phyloP scores from a whole-genome alignment of 2,113 vertebrate genomes.

The Picathartes gymnocephalus region DNA sequence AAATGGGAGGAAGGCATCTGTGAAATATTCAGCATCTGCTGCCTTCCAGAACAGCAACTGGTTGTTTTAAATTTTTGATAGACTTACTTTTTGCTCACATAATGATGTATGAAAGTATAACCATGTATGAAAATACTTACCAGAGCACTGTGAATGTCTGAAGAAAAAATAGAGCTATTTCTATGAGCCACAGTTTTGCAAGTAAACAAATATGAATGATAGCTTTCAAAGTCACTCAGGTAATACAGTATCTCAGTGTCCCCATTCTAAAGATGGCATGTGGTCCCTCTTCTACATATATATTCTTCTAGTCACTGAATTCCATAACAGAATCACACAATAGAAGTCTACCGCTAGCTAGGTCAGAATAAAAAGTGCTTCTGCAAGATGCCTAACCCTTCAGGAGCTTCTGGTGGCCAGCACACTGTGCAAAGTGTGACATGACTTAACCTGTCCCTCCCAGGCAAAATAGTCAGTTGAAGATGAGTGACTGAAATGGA shows the following conservation, averaged over 20 bases:
- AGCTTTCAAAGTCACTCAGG: not conserved
- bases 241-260: not conserved
- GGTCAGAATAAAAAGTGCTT: not conserved
- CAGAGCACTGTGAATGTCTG: conserved; percentile 14
- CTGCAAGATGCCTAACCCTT: not conserved
- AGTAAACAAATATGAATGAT: not conserved
- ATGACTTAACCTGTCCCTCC: not conserved
- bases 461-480: not conserved
- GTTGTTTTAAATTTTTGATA: conserved; percentile 39
- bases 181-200: not conserved
- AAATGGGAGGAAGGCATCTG: not conserved
- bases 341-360: not conserved
- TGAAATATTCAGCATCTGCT: conserved; percentile 57
- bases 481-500: not conserved
- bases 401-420: not conserved
- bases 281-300: not conserved
- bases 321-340: not conserved
- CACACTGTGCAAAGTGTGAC: not conserved
- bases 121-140: conserved; percentile 57
- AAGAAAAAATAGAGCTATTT: not conserved
- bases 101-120: conserved; percentile 38
- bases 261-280: not conserved
- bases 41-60: conserved; percentile 36
- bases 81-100: conserved; percentile 34
- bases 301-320: not conserved